Conservation (phyloP, 1,140 invertebrate genomes). For the Caenorhabditis briggsae region DNA sequence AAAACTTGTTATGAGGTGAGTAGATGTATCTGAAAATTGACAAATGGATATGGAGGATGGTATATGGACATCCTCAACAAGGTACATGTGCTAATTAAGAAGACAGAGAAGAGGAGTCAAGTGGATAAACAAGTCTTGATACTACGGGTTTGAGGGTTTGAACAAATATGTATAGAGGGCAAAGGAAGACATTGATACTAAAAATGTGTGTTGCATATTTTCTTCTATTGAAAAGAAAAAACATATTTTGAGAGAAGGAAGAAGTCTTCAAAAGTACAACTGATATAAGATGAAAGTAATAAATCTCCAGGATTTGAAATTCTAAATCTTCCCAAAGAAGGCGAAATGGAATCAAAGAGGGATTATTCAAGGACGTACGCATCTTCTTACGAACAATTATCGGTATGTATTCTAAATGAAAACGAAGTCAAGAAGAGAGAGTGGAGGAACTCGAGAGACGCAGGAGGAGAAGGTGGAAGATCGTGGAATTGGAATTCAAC, state of each 20-base stretch:
- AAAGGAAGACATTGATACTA: too few relatives aligned
- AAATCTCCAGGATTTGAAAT: not conserved
- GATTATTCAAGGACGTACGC: conserved; percentile 46
- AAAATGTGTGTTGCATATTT: too few relatives aligned
- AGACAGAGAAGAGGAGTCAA: not conserved
- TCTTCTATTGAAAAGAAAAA: too few relatives aligned
- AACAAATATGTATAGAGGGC: too few relatives aligned
- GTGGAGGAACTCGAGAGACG: not conserved
- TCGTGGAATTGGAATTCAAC: too few relatives aligned
- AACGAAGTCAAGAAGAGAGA: not conserved
- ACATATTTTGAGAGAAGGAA: not conserved
- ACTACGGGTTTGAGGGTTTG: too few relatives aligned
- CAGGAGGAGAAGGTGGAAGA: not conserved
- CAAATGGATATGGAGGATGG: too few relatives aligned
- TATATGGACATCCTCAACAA: too few relatives aligned
- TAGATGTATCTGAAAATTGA: not conserved
- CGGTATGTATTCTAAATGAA: not conserved
- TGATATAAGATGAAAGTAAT: too few relatives aligned
- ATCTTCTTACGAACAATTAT: not conserved
- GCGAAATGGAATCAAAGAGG: conserved; percentile 2
- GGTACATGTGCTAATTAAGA: conserved; percentile 20
- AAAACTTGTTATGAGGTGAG: conserved; percentile 18
- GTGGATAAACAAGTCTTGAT: conserved; percentile 3
- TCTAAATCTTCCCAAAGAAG: not conserved
- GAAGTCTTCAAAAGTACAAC: not conserved